Evolutionary conservation across 2,797 vertebrate genomes (phyloP), one percentile per base, ranked within the genome.

Genomic region (Buphagus erythrorhynchus): DNA sequence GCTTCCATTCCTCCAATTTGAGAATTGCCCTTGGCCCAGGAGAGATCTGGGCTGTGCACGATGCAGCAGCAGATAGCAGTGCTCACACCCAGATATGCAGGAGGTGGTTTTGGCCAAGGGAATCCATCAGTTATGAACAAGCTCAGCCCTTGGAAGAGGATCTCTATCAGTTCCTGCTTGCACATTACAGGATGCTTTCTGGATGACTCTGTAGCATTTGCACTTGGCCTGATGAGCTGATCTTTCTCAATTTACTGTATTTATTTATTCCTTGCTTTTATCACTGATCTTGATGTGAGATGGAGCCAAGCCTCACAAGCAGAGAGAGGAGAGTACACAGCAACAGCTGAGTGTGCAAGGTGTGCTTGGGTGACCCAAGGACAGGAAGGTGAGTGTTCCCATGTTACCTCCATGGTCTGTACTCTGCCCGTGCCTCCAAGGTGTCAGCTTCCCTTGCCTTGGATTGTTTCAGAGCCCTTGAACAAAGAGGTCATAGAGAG

Each of bases 221-320:
- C 35, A 18, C 69, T 77, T 81, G 49, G 59, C 57, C 36, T 66
- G 73, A 78, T 51, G 63, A 88, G 58, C 49, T 66, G 86, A 72
- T 94, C 74, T 93, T 92, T 93, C 86, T 86, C 73, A 88, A n/a
- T 49, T 77, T 75, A 45, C 84, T 61, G 87, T 57, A 65, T 88
- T 74, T 96, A 74, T 68, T 86, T 91, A 38, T 94, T 90, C 20
- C 25, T 26, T 1, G 1, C 20, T 72, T 88, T 88, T 68, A 75
- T 94, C 42, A 8, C 26, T 54, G n/a, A 69, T 85, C 52, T 68
- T 58, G 46, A 10, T 9, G 31, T 36, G 58, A 69, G 66, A 62
- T 59, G 26, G 33, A 78, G 38, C 57, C 86, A 90, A 3, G 5
- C 26, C 26, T 18, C 26, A 46, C 28, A 36, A 17, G 20, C 51